These are phyloP conservation scores for Notarius lentiginosus DNA, from an alignment of 2,113 vertebrate species.

Conservation along the genomic window DNA sequence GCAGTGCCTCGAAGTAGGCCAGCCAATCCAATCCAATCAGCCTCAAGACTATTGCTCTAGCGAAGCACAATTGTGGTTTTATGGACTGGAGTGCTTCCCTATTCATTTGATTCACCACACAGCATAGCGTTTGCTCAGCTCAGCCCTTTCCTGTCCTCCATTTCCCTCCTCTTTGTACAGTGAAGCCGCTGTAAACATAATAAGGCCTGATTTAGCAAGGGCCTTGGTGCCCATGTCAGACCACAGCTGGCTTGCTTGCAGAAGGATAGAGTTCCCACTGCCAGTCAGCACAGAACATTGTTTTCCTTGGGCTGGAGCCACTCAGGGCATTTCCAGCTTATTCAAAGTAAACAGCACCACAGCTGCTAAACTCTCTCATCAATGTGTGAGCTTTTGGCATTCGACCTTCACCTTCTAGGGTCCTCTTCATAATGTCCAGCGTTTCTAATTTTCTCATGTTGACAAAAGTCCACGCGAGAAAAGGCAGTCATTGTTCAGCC, in stretches of 20 bases:
- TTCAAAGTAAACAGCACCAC: conserved; percentile 59
- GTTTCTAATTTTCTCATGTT: conserved; percentile 61
- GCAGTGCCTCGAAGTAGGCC: conserved; percentile 42
- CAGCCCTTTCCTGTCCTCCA: conserved; percentile 48
- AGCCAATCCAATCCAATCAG: conserved; percentile 48
- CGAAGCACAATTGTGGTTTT: conserved; percentile 50
- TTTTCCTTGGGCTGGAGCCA: conserved; percentile 57
- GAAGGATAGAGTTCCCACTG: conserved; percentile 55
- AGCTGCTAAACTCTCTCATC: conserved; percentile 60
- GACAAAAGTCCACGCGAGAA: conserved; percentile 57
- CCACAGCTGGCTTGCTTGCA: conserved; percentile 41
- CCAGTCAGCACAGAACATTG: conserved; percentile 54
- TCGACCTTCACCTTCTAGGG: conserved; percentile 56
- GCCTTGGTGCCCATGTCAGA: conserved; percentile 48
- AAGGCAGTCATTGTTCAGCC: conserved; percentile 54
- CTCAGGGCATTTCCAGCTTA: conserved; percentile 55
- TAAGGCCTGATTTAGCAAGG: conserved; percentile 48
- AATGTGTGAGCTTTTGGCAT: conserved; percentile 54
- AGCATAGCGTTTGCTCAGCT: conserved; percentile 51
- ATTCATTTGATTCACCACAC: conserved; percentile 52
- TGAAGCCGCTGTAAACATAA: conserved; percentile 58
- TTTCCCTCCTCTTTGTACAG: conserved; percentile 45
- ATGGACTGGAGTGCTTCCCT: conserved; percentile 49
- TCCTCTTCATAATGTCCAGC: conserved; percentile 52
- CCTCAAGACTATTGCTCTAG: conserved; percentile 40